Percentiles rank a stretch among this genome's conserved stretches.
phyloP scores from a whole-genome alignment of 2,113 vertebrate genomes.

The Nannobrachium achirus region DNA sequence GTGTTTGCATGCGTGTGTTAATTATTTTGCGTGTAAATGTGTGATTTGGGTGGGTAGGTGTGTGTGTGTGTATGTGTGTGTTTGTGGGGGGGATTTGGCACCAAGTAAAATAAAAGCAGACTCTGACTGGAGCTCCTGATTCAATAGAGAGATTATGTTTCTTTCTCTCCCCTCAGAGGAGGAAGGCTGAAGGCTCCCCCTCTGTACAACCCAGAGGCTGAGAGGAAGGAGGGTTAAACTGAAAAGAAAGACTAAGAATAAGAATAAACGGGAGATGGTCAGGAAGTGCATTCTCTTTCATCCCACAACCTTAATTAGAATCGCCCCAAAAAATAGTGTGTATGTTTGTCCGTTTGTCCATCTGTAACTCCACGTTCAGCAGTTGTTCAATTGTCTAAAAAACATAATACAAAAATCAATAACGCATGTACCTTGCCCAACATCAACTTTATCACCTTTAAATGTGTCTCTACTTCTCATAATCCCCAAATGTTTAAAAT shows the following conservation, averaged over 20 bases:
- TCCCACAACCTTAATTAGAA: no score
- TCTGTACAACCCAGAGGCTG: slow-evolving; percentile 39
- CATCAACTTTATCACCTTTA: no score
- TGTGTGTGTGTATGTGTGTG: slow-evolving; percentile 20
- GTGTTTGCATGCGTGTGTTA: background rate
- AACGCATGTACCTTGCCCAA: no score
- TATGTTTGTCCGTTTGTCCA: no score
- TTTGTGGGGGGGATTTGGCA: slow-evolving; percentile 40
- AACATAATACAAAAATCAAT: no score
- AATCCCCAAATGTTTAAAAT: no score
- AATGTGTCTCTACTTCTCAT: no score
- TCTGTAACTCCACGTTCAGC: no score
- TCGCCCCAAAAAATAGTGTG: no score
- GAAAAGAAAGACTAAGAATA: slow-evolving; percentile 8
- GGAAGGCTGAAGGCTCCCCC: slow-evolving; percentile 8
- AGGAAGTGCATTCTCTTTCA: no score
- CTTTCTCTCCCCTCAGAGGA: slow-evolving; percentile 11
- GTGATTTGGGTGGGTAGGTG: slow-evolving; percentile 27
- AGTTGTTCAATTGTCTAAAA: no score
- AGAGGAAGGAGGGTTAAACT: slow-evolving; percentile 17
- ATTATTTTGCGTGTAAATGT: background rate
- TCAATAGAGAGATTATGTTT: slow-evolving; percentile 78
- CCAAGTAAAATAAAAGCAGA: slow-evolving; percentile 42
- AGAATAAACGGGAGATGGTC: no score
- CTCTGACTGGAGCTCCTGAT: slow-evolving; percentile 60